Evolutionary conservation across 2,888 invertebrate species (phyloP), one percentile per base, ranked within the genome.

Genomic region (Agrotis segetum): DNA sequence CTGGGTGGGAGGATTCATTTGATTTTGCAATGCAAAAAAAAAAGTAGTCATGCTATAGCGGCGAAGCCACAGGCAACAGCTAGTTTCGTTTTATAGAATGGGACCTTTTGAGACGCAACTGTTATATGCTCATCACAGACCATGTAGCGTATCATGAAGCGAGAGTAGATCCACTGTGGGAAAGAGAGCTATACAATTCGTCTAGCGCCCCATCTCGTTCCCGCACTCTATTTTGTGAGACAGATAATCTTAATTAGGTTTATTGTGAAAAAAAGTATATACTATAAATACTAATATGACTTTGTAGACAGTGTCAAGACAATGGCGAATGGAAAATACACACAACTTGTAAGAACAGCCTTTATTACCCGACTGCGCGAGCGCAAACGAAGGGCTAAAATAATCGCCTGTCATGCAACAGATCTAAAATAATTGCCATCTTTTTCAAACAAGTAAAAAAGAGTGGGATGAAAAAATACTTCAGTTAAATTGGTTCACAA

Each of bases 271-370:
- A 66, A 69, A 79, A 73, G 67, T 40, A 70, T 80, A 84, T 61
- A 81, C 65, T 64, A 70, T 77, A 70, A 79, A 74, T 66, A 77
- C 76, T 65, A 68, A 81, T 71, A 77, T 75, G 74, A 75, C 53
- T 81, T 59, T 56, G 21, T 55, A 64, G 64, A 86, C 92, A 93
- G 92, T 93, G 89, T 82, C 89, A 93, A 90, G 88, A 93, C 92
- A 94, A 94, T 93, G 93, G 93, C 92, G 93, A 91, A 85, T 90
- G 90, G 89, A 88, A 82, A 81, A 73, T 70, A 79, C 59, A 81
- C 74, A 80, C 34, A 56, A 40, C 67, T 74, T 72, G 84, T 82
- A 85, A 84, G 83, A 88, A 88, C 89, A 88, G 83, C 83, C 81
- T 67, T 75, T 77, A 76, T 60, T n/a, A n/a, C n/a, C 34, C 34